Percentiles rank a stretch among this genome's conserved stretches.
These are phyloP conservation scores for Gymnorhina tibicen DNA, from an alignment of 2,113 vertebrate species.

Conservation along the genomic window DNA sequence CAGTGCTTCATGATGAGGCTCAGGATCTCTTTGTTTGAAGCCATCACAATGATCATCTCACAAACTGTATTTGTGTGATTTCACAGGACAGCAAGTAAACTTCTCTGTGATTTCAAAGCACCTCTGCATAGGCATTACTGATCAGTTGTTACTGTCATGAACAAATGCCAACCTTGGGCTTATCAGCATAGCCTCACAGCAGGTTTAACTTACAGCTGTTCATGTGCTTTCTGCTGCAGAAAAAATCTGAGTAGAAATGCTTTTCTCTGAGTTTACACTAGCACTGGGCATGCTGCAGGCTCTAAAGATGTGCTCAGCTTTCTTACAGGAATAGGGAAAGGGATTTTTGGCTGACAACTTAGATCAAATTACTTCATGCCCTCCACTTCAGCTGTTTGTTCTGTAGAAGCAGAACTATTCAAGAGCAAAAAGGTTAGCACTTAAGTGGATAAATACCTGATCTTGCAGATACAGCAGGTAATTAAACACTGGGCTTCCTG, in stretches of 20 bases:
- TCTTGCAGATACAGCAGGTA: slow-evolving; percentile 30
- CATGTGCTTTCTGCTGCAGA: not conserved
- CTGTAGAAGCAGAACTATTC: not conserved
- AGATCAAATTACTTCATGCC: slow-evolving; percentile 19
- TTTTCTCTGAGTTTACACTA: not conserved
- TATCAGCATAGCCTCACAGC: not conserved
- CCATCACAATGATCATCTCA: not conserved
- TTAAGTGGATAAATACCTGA: not conserved
- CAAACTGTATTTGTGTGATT: not conserved
- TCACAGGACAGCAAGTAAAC: not conserved
- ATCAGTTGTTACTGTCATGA: not conserved
- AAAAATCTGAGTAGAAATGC: not conserved
- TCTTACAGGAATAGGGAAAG: not conserved
- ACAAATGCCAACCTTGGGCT: not conserved
- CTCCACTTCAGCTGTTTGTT: not conserved
- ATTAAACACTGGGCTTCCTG: slow-evolving; percentile 14
- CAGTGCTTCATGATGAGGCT: not conserved
- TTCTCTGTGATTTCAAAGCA: not conserved
- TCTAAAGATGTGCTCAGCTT: not conserved
- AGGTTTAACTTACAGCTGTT: not conserved
- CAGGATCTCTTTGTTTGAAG: not conserved
- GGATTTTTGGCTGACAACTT: slow-evolving; percentile 13
- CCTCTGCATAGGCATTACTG: not conserved
- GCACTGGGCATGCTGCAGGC: not conserved
- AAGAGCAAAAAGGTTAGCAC: slow-evolving; percentile 32